These are phyloP conservation scores for Nematostella vectensis DNA, from an alignment of 92 coral and sea anemone species.

Conservation along the genomic window DNA sequence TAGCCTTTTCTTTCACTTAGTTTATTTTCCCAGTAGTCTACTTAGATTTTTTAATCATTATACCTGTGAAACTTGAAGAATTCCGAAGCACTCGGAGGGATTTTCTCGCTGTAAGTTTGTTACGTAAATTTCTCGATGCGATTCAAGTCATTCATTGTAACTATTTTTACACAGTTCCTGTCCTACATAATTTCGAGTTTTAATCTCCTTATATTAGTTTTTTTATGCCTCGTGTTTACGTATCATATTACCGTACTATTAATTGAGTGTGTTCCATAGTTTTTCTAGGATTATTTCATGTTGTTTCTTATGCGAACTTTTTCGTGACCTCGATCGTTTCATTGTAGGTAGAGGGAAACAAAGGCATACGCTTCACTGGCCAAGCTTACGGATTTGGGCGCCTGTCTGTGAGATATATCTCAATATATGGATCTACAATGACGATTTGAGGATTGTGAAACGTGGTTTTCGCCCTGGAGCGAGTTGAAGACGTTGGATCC, in stretches of 20 bases:
- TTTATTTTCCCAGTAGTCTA: slow-evolving; percentile 7
- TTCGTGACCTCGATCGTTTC: slow-evolving; percentile 70
- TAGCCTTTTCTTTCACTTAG: slow-evolving; percentile 5
- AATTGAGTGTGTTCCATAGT: slow-evolving; percentile 82
- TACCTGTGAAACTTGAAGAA: slow-evolving; percentile 31
- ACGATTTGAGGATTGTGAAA: slow-evolving; percentile 14
- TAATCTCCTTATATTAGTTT: slow-evolving; percentile 27
- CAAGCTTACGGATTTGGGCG: slow-evolving; percentile 41
- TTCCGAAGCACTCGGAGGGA: slow-evolving; percentile 30
- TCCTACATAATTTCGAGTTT: not conserved
- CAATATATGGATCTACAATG: slow-evolving; percentile 15
- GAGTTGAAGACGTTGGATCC: slow-evolving; percentile 8
- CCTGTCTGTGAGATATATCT: slow-evolving; percentile 19
- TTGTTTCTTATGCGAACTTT: slow-evolving; percentile 52
- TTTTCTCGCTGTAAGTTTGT: slow-evolving; percentile 18
- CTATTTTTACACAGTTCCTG: too few relatives aligned
- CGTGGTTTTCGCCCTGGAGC: slow-evolving; percentile 18
- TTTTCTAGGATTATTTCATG: slow-evolving; percentile 72
- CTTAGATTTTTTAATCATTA: slow-evolving; percentile 14
- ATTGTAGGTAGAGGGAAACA: slow-evolving; percentile 49
- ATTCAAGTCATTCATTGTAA: slow-evolving; percentile 27
- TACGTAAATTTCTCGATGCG: slow-evolving; percentile 8
- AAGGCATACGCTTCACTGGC: slow-evolving; percentile 22
- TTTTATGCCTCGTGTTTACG: slow-evolving; percentile 78
- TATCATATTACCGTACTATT: slow-evolving; percentile 81